Conservation (phyloP, 2,888 invertebrate genomes). For the Lordiphosa fenestrarum region DNA sequence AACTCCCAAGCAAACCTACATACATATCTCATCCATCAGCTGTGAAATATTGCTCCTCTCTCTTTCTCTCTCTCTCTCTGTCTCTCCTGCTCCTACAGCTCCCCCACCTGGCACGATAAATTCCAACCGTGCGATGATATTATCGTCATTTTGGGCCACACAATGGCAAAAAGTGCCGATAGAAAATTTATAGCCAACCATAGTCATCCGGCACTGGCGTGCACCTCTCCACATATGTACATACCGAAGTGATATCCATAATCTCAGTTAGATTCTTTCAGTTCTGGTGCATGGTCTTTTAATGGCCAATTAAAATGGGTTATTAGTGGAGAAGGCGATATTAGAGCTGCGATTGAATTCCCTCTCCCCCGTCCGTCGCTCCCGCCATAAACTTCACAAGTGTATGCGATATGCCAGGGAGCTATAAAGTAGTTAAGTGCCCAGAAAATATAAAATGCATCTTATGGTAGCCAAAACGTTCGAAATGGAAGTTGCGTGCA, state of each 20-base stretch:
- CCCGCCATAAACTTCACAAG: constrained; percentile 58
- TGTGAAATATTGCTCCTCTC: constrained; percentile 64
- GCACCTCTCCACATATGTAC: constrained; percentile 45
- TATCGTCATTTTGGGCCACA: constrained; percentile 58
- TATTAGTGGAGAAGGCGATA: constrained; percentile 68
- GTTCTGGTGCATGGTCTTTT: constrained; percentile 32
- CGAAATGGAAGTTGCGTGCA: constrained; percentile 63
- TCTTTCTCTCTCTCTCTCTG: constrained; percentile 22
- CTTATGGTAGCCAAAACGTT: constrained; percentile 64
- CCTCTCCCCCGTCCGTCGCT: background rate
- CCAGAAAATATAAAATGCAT: constrained; percentile 28
- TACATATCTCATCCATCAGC: constrained; percentile 62
- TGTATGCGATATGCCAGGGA: constrained; percentile 59
- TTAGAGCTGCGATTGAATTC: constrained; percentile 46
- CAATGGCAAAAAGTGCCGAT: constrained; percentile 68
- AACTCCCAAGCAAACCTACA: constrained; percentile 37
- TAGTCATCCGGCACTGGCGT: constrained; percentile 24
- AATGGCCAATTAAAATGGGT: constrained; percentile 72
- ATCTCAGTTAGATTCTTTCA: constrained; percentile 14
- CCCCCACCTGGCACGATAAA: constrained; percentile 63
- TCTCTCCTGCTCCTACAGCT: constrained; percentile 11
- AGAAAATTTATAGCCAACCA: constrained; percentile 69
- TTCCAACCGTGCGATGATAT: constrained; percentile 63
- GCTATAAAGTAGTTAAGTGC: constrained; percentile 72
- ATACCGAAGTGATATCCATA: constrained; percentile 58